These are phyloP conservation scores for Platypus cylindrus DNA, from an alignment of 2,888 invertebrate species.

Conservation along the genomic window DNA sequence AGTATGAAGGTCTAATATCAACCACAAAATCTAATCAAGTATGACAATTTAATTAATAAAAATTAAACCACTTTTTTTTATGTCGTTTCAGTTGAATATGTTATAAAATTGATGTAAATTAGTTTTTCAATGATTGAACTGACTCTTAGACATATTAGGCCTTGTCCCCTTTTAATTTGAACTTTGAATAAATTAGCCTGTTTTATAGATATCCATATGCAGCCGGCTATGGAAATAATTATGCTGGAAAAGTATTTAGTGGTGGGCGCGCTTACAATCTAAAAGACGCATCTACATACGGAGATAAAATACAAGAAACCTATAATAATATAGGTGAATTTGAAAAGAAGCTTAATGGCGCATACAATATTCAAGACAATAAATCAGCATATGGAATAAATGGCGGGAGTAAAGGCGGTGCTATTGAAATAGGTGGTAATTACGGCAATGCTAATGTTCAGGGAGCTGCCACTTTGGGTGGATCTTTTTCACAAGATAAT, in stretches of 20 bases:
- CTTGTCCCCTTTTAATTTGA: too few species aligned
- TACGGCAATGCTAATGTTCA: slow-evolving; percentile 44
- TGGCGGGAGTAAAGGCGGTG: slow-evolving; percentile 42
- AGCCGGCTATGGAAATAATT: slow-evolving; percentile 5
- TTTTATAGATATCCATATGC: slow-evolving; percentile 10
- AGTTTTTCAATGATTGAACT: neutral
- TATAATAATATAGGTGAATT: slow-evolving; percentile 40
- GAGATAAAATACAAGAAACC: slow-evolving; percentile 44
- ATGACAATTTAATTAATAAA: too few species aligned
- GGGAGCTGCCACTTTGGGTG: slow-evolving; percentile 42
- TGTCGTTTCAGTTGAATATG: neutral
- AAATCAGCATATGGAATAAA: slow-evolving; percentile 42
- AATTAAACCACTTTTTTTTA: too few species aligned
- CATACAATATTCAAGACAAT: slow-evolving; percentile 41
- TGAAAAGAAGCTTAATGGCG: slow-evolving; percentile 44
- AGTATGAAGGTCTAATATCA: too few species aligned
- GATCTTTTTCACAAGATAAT: slow-evolving; percentile 44
- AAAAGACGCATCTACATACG: slow-evolving; percentile 39
- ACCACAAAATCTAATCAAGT: too few species aligned
- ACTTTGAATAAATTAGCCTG: too few species aligned
- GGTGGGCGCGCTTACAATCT: slow-evolving; percentile 37
- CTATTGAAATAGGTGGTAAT: slow-evolving; percentile 41
- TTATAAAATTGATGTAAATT: neutral
- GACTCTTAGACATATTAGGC: neutral
- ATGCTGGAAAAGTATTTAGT: slow-evolving; percentile 12